phyloP scores from a whole-genome alignment of 1,140 invertebrate genomes.

The Eciton burchellii region DNA sequence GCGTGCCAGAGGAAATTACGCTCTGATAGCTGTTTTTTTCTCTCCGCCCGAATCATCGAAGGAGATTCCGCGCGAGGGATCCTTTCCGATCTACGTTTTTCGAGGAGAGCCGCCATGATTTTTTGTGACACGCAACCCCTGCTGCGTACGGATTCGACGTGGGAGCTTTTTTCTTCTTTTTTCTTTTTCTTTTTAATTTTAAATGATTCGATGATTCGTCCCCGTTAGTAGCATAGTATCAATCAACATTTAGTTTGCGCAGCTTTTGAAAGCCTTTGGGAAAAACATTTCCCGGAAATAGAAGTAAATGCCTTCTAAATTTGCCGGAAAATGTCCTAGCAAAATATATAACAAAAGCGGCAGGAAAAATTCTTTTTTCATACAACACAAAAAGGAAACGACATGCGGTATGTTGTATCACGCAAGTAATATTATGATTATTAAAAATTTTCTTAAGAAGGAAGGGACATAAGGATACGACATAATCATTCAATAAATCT shows the following conservation, averaged over 20 bases:
- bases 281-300: neutral
- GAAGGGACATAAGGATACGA: neutral
- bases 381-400: neutral
- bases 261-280: neutral
- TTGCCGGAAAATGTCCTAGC: neutral
- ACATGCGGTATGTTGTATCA: neutral
- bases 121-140: neutral
- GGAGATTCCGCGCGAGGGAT: neutral
- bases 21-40: conserved; percentile 42
- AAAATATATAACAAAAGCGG: neutral
- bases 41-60: neutral
- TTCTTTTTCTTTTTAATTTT: too few species aligned
- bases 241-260: neutral
- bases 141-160: neutral
- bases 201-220: neutral
- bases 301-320: neutral
- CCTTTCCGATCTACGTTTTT: neutral
- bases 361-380: neutral
- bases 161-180: too few species aligned
- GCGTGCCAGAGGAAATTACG: conserved; percentile 30
- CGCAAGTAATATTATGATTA: neutral
- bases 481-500: neutral
- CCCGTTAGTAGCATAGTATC: neutral
- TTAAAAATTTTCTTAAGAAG: neutral
- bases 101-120: neutral